Base-by-base conservation (phyloP, 2,888 invertebrate species). In the Calliopum simillimum region DNA sequence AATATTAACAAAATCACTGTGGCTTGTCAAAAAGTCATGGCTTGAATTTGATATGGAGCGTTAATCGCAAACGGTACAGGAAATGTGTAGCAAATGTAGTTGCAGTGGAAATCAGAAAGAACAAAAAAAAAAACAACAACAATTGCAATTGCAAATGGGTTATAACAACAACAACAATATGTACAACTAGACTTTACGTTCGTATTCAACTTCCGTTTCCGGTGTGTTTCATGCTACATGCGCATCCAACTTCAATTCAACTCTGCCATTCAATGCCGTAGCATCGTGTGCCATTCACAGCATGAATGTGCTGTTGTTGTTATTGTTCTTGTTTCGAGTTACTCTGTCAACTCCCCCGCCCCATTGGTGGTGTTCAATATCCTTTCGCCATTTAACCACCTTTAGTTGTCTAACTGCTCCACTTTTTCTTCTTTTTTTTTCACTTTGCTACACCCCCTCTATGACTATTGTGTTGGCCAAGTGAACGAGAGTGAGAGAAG, bases 191-290 rank as follows among this genome's bases (percentile, higher is more conserved):
- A 33, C 23, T 16, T n/a, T 53, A 47, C 41, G 14, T 46, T 63
- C 33, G 55, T 33, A 69, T 25, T 62, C 16, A 47, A 55, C 44
- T 69, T 69, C 68, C 68, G 68, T 53, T 68, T 68, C 68, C 68
- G 55, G 58, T 59, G 41, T 33, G 8, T 44, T 59, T 59, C 59
- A 59, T 59, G 41, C 59, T 43, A 19, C 43, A 58, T 33, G 33
- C 16, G 6, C 19, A 41, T 14, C 41, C 58, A 25, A 58, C 19
- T 58, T 58, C 33, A 12, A 41, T 59, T 21, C 21, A n/a, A 21
- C 58, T 25, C 6, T 33, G 25, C 33, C n/a, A 3, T 13, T 5
- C 13, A 16, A 11, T 16, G 5, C n/a, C 23, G 33, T n/a, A 33
- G 11, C 59, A 16, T 19, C 16, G 16, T 14, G n/a, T n/a, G 5